Percentiles rank a stretch among this genome's conserved stretches.
Conservation (phyloP, 2,888 invertebrate species). For the Chaetogeoica ovagalla region DNA sequence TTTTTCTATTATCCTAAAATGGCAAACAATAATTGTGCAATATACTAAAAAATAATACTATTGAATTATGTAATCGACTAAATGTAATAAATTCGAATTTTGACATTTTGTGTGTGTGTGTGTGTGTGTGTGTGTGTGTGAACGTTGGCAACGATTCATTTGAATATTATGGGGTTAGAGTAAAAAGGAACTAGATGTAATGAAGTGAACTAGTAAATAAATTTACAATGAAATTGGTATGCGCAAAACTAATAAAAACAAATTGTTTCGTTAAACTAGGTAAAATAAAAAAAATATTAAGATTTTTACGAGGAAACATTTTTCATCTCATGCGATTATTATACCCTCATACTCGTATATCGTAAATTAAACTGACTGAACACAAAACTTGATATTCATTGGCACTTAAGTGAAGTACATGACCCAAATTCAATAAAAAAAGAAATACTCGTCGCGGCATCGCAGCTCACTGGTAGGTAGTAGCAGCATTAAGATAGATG, state of each 20-base stretch:
- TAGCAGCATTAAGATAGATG: no score
- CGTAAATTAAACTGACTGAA: not conserved
- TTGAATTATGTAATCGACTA: no score
- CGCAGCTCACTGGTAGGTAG: not conserved
- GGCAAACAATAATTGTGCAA: no score
- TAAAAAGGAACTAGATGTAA: not conserved
- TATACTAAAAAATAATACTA: no score
- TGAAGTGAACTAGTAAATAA: not conserved
- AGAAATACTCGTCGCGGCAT: not conserved
- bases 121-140: no score
- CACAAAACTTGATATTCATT: not conserved
- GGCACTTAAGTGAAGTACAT: not conserved
- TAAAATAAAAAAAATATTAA: not conserved
- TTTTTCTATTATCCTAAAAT: no score
- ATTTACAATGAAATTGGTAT: not conserved
- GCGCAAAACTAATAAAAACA: not conserved
- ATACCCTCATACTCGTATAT: not conserved
- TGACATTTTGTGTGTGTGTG: no score
- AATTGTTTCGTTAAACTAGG: constrained; percentile 13
- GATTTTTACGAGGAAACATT: constrained; percentile 22
- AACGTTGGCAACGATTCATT: no score
- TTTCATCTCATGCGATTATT: not conserved
- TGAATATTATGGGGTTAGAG: no score
- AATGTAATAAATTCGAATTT: no score
- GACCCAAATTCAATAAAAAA: constrained; percentile 9